Percentiles rank a stretch among this genome's conserved stretches.
These are phyloP conservation scores for Ammospiza caudacuta DNA, from an alignment of 2,113 vertebrate species.

Conservation along the genomic window DNA sequence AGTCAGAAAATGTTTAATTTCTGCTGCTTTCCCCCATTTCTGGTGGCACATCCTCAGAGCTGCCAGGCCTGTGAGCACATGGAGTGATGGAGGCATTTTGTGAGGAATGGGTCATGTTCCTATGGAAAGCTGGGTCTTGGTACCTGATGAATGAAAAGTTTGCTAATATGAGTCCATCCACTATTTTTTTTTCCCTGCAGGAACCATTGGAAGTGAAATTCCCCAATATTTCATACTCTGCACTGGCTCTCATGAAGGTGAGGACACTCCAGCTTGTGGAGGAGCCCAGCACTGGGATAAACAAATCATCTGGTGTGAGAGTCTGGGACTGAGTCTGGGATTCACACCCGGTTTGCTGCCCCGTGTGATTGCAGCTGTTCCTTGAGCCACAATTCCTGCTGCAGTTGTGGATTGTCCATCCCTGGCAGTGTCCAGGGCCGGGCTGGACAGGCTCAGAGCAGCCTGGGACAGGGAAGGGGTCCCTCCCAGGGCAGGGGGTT, in stretches of 20 bases:
- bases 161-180: not conserved
- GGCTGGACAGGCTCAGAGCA: fast-evolving
- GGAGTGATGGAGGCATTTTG: not conserved
- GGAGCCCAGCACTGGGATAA: not conserved
- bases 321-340: not conserved
- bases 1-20: not conserved
- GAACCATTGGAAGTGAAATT: constrained; percentile 90
- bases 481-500: not conserved
- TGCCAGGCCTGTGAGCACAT: not conserved
- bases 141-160: not conserved
- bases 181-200: constrained; percentile 54
- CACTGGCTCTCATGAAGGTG: constrained; percentile 92
- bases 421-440: not conserved
- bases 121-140: not conserved
- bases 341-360: not conserved
- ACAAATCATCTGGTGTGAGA: not conserved
- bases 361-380: not conserved
- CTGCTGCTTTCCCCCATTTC: not conserved
- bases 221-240: constrained; percentile 83
- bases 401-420: fast-evolving
- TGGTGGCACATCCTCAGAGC: not conserved
- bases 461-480: not conserved
- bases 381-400: not conserved
- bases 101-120: not conserved
- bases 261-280: not conserved